Evolutionary conservation across 2,888 invertebrate species (phyloP).

Genomic region (Cephonodes hylas): DNA sequence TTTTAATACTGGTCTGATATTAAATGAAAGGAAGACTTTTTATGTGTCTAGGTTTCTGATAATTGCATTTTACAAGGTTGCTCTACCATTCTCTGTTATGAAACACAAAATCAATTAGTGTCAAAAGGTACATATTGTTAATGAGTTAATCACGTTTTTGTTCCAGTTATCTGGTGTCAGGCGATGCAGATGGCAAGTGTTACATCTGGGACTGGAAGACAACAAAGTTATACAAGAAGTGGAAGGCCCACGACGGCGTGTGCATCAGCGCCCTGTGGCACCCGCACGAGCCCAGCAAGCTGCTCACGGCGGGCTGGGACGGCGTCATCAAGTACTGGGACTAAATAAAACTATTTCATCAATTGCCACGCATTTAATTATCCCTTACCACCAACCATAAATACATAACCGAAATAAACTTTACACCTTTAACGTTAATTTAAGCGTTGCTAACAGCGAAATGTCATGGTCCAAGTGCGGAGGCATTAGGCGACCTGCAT

Average conservation of each 20-base stretch:
- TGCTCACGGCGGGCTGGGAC: slow-evolving; percentile 99
- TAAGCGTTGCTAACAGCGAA: slow-evolving; percentile 20
- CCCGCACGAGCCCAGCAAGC: slow-evolving; percentile 98
- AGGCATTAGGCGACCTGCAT: slow-evolving; percentile 58
- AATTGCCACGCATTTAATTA: slow-evolving; percentile 57
- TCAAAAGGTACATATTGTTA: background rate
- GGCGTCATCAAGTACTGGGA: slow-evolving; percentile 99
- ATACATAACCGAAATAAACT: slow-evolving; percentile 57
- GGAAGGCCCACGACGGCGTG: slow-evolving; percentile 99
- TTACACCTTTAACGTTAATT: slow-evolving; percentile 45
- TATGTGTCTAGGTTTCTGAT: background rate
- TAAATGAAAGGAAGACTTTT: background rate
- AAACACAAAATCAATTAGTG: slow-evolving; percentile 2
- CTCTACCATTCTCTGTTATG: background rate
- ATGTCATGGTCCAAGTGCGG: slow-evolving; percentile 34
- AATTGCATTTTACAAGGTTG: background rate
- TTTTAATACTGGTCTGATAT: background rate
- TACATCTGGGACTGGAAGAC: slow-evolving; percentile 99
- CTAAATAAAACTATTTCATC: slow-evolving; percentile 70
- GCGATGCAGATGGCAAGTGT: slow-evolving; percentile 99
- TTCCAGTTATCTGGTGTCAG: slow-evolving; percentile 95
- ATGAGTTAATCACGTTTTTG: slow-evolving; percentile 28
- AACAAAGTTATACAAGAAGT: slow-evolving; percentile 98
- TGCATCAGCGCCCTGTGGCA: slow-evolving; percentile 98
- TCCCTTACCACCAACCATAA: slow-evolving; percentile 61